A percentile compares a stretch with the other conserved stretches of the same genome.
phyloP scores from a whole-genome alignment of 2,797 vertebrate species.

The Stomatorhinus walkeri region DNA sequence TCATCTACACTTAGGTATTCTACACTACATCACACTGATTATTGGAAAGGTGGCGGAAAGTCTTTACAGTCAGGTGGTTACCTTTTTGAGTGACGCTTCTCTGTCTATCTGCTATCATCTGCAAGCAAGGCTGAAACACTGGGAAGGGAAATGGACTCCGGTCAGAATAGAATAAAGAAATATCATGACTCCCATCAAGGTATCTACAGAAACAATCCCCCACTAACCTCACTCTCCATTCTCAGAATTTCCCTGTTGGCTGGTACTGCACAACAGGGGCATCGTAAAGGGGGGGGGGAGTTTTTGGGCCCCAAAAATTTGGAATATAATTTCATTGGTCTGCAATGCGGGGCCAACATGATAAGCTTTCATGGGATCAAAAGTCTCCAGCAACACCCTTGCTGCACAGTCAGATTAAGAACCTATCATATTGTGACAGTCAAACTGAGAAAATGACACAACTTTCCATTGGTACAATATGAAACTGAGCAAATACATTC shows the following conservation, averaged over 20 bases:
- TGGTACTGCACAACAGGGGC: neutral
- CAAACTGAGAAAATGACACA: neutral
- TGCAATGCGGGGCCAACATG: neutral
- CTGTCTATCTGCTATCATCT: conserved; percentile 76
- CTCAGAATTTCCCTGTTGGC: neutral
- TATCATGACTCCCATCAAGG: neutral
- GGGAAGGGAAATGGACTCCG: conserved; percentile 31
- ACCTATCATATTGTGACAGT: neutral
- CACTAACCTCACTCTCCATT: neutral
- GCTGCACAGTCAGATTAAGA: neutral
- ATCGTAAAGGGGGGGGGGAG: neutral
- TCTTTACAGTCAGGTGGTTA: conserved; percentile 38
- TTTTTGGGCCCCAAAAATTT: neutral
- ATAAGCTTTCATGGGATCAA: neutral
- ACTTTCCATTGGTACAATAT: neutral
- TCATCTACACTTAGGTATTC: neutral
- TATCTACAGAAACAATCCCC: neutral
- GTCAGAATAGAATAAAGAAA: neutral
- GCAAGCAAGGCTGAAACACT: conserved; percentile 82
- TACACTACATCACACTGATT: neutral
- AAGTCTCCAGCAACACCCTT: neutral
- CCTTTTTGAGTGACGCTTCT: conserved; percentile 73
- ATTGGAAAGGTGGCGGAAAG: neutral
- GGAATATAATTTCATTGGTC: neutral
- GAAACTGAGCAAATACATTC: neutral